Evolutionary conservation across 2,797 vertebrate genomes (phyloP).

Genomic region (Atherinosoma microstoma): DNA sequence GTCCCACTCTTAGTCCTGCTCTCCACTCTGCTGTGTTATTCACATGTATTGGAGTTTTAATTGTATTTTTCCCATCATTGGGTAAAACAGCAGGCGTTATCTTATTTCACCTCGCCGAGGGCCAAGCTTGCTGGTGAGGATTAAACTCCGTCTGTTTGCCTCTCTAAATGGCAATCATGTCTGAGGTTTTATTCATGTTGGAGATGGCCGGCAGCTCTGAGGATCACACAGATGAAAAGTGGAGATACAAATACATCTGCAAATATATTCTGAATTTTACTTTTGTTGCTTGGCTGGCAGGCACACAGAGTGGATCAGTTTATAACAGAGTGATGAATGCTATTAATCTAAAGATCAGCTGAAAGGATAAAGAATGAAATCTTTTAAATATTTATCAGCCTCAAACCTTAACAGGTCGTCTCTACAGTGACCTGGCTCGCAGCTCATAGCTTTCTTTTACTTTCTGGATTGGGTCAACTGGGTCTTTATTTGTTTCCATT

Average conservation of each 20-base stretch:
- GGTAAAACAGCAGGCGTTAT: conserved; percentile 18
- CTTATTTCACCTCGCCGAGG: conserved; percentile 31
- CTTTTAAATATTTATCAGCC: background rate
- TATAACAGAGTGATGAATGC: conserved; percentile 20
- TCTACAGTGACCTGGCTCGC: background rate
- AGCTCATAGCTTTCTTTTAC: background rate
- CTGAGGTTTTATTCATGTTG: conserved; percentile 46
- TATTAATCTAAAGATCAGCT: conserved; percentile 29
- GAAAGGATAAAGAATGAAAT: conserved; percentile 14
- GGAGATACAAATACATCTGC: conserved; percentile 26
- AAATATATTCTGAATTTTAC: conserved; percentile 15
- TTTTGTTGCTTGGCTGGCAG: conserved; percentile 27
- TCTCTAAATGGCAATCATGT: conserved; percentile 47
- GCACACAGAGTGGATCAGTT: conserved; percentile 12
- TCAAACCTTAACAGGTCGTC: background rate
- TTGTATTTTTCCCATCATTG: conserved; percentile 32
- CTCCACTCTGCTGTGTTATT: conserved; percentile 15
- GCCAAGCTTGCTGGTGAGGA: conserved; percentile 37
- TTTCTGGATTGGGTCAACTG: background rate
- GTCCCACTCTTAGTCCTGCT: background rate
- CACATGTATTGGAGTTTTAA: conserved; percentile 24
- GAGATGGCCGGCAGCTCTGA: conserved; percentile 37
- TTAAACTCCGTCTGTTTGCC: conserved; percentile 37
- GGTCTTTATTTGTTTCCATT: background rate
- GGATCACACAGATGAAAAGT: conserved; percentile 47